phyloP scores from a whole-genome alignment of 2,797 vertebrate genomes.

The Masticophis lateralis region DNA sequence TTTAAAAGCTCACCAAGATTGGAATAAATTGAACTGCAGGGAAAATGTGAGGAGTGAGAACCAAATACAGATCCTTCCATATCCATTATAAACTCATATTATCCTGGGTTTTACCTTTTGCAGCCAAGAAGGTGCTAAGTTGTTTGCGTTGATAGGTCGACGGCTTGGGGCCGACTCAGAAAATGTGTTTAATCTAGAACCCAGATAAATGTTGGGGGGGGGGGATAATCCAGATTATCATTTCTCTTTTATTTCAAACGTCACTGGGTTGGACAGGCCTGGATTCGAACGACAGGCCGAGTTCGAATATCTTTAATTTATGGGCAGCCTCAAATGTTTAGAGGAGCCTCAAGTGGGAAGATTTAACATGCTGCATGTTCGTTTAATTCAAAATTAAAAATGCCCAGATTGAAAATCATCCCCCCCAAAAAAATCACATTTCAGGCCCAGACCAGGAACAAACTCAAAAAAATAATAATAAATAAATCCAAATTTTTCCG shows the following conservation, averaged over 20 bases:
- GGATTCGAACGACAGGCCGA: not conserved
- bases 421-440: not conserved
- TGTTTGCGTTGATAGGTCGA: not conserved
- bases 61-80: not conserved
- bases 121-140: not conserved
- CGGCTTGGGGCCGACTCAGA: not conserved
- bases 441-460: not conserved
- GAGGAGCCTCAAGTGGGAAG: not conserved
- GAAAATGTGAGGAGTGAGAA: not conserved
- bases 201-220: not conserved
- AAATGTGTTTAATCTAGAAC: not conserved
- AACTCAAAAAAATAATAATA: too few relatives aligned
- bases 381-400: not conserved
- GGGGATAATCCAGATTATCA: not conserved
- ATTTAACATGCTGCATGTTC: rapidly evolving
- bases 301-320: not conserved
- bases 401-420: not conserved
- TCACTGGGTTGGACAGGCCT: not conserved
- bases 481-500: not conserved
- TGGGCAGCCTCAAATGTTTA: not conserved
- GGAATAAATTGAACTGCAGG: not conserved
- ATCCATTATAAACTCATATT: not conserved
- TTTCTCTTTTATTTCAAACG: not conserved
- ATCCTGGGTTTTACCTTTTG: not conserved
- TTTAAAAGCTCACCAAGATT: not conserved